phyloP scores from a whole-genome alignment of 2,888 invertebrate genomes.

The Tipula confusa region DNA sequence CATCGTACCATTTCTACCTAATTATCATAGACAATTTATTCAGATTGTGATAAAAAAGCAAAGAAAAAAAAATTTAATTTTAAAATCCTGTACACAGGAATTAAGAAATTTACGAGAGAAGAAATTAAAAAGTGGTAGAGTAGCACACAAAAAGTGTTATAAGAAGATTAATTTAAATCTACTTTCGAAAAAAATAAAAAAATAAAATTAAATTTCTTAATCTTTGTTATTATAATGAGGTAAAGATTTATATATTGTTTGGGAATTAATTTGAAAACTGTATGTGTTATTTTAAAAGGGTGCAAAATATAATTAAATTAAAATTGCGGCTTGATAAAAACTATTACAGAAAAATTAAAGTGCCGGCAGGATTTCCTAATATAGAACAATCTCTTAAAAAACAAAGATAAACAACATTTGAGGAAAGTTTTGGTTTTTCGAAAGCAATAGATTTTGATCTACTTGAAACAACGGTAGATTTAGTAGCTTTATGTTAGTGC shows the following conservation, averaged over 20 bases:
- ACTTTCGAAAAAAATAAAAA: background rate
- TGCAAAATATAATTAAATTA: too few species aligned
- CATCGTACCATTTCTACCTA: background rate
- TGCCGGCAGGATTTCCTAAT: too few species aligned
- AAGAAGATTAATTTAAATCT: conserved; percentile 14
- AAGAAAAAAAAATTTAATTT: background rate
- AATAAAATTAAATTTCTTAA: conserved; percentile 8
- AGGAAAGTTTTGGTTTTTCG: too few species aligned
- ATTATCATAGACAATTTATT: conserved; percentile 7
- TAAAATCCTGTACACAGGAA: background rate
- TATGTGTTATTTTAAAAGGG: too few species aligned
- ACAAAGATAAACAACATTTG: too few species aligned
- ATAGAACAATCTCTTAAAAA: too few species aligned
- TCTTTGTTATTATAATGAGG: conserved; percentile 20
- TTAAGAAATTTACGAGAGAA: conserved; percentile 1
- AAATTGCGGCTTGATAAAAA: too few species aligned
- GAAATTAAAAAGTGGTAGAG: conserved; percentile 25
- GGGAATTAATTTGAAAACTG: background rate
- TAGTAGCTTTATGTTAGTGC: too few species aligned
- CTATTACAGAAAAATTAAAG: too few species aligned
- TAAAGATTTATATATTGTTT: conserved; percentile 7
- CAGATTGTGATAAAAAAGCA: background rate
- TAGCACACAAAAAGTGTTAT: conserved; percentile 12
- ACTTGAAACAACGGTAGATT: too few species aligned
- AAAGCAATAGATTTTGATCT: too few species aligned